A percentile compares a stretch with the other conserved stretches of the same genome.
These are phyloP conservation scores for Azorinus chamasolen DNA, from an alignment of 2,888 invertebrate species.

Conservation along the genomic window DNA sequence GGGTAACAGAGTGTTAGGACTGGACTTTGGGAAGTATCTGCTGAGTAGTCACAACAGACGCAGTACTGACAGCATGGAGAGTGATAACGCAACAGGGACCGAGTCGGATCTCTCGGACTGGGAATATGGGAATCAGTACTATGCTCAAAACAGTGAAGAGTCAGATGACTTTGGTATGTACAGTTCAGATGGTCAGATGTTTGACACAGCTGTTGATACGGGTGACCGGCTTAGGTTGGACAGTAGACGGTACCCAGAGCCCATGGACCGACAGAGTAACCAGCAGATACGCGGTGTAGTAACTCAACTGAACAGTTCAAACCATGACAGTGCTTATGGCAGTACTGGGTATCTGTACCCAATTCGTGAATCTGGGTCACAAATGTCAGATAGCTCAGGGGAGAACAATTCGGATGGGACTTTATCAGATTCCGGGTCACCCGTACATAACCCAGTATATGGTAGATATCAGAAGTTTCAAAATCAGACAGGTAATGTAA, in stretches of 20 bases:
- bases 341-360: conserved; percentile 46
- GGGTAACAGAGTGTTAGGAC: conserved; percentile 34
- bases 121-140: conserved; percentile 58
- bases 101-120: conserved; percentile 75
- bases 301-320: conserved; percentile 37
- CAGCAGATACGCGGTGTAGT: conserved; percentile 32
- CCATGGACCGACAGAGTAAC: conserved; percentile 18
- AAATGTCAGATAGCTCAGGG: conserved; percentile 61
- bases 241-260: no score
- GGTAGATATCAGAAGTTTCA: conserved; percentile 69
- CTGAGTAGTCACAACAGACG: conserved; percentile 38
- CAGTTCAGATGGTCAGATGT: conserved; percentile 44
- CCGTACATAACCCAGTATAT: conserved; percentile 63
- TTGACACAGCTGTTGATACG: conserved; percentile 50
- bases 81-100: conserved; percentile 60
- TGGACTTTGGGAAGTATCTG: conserved; percentile 61
- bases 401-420: conserved; percentile 64
- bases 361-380: conserved; percentile 60
- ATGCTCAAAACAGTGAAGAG: conserved; percentile 53
- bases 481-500: conserved; percentile 27
- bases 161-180: conserved; percentile 60
- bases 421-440: conserved; percentile 54
- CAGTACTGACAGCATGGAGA: conserved; percentile 47
- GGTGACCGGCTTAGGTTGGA: no score
- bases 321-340: conserved; percentile 40